Percentiles rank a stretch among this genome's conserved stretches.
Conservation (phyloP, 2,888 invertebrate species). For the Pterostichus madidus region DNA sequence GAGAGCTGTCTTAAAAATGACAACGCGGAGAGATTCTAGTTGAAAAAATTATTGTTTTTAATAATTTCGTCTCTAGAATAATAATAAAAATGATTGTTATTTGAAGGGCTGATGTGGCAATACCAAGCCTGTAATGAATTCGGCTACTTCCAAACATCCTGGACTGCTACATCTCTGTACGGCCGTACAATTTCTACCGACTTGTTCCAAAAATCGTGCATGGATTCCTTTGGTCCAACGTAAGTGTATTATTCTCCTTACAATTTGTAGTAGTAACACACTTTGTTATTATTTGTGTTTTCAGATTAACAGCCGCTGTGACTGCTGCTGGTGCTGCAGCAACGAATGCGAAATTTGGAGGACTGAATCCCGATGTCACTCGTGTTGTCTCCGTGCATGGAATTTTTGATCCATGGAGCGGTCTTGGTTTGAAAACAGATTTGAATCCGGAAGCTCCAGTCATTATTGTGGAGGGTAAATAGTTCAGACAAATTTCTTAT, state of each 20-base stretch:
- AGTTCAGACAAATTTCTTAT: not conserved
- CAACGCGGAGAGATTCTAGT: too few relatives aligned
- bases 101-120: constrained; percentile 68
- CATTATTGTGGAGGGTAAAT: constrained; percentile 70
- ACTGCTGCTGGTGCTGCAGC: constrained; percentile 38
- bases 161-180: constrained; percentile 62
- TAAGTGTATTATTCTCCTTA: too few relatives aligned
- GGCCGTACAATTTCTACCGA: constrained; percentile 63
- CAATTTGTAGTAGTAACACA: not conserved
- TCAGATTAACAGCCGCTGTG: constrained; percentile 37
- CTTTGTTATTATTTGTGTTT: not conserved
- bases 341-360: constrained; percentile 79
- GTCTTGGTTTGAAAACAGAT: too few relatives aligned
- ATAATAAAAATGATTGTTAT: not conserved
- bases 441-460: too few relatives aligned
- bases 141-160: constrained; percentile 68
- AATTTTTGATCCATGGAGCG: too few relatives aligned
- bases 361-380: too few relatives aligned
- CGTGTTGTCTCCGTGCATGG: too few relatives aligned
- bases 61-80: too few relatives aligned
- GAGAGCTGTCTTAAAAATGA: too few relatives aligned
- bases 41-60: too few relatives aligned
- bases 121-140: constrained; percentile 68
- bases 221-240: constrained; percentile 67
- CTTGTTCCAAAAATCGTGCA: constrained; percentile 65